Conservation (phyloP, 2,113 vertebrate species). For the Eubucco bourcierii region DNA sequence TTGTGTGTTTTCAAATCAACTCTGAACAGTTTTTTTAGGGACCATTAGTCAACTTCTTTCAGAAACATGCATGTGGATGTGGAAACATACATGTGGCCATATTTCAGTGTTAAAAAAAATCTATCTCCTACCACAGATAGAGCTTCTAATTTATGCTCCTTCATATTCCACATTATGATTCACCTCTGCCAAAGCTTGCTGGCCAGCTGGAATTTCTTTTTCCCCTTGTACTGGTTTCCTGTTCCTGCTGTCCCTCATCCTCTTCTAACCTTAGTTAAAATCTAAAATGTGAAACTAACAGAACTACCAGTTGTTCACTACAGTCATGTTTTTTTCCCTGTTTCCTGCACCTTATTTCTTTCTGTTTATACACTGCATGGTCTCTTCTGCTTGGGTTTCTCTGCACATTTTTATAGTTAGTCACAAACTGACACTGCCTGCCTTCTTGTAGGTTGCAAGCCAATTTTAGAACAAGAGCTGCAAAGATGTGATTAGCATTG, state of each 20-base stretch:
- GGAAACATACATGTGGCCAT: background rate
- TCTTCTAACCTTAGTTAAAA: background rate
- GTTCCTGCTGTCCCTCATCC: background rate
- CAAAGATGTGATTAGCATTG: background rate
- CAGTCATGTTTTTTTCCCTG: background rate
- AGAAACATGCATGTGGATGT: background rate
- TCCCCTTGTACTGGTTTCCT: background rate
- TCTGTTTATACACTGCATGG: background rate
- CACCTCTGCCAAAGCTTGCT: background rate
- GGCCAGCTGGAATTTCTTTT: background rate
- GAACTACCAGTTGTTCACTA: background rate
- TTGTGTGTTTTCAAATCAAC: background rate
- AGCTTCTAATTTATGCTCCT: background rate
- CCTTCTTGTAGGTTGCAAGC: background rate
- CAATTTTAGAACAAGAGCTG: background rate
- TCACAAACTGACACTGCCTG: background rate
- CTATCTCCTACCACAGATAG: background rate
- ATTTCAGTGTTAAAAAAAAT: background rate
- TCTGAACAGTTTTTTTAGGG: background rate
- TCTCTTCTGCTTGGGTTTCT: background rate
- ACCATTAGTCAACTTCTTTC: background rate
- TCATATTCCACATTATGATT: background rate
- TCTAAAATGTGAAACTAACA: background rate
- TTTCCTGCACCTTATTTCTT: background rate
- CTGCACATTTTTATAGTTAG: background rate